Evolutionary conservation across 1,140 invertebrate species (phyloP), one percentile per base, ranked within the genome.

Genomic region (Notospermus geniculatus): DNA sequence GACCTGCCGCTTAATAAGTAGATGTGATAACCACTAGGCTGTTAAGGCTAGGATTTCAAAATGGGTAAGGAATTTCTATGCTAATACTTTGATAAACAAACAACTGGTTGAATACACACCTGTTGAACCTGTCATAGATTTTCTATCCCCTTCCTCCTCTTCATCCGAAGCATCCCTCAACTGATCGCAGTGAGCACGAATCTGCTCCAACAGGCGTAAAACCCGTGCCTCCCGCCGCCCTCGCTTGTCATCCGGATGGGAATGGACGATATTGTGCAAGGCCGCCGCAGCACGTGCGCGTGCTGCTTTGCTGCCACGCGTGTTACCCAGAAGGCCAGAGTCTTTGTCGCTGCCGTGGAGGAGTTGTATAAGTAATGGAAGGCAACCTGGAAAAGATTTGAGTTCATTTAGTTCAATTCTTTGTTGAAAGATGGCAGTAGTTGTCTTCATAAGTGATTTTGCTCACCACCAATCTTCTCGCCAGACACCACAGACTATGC

Each of bases 311-410:
- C 76, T 77, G 4, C 76, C 78, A 36, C 76, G 60, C 2, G 78
- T 80, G 67, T 79, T 78, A 58, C 77, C 73, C 29, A 77, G 70
- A 52, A 77, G 65, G 22, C 75, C 74, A 28, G 73, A 73, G 55
- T 80, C 80, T 59, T 78, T 77, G 41, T 82, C 80, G 58, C 72
- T 76, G 2, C 77, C 77, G 82, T 97, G 92, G 56, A 97, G 89
- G 69, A 97, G 83, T 80, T 96, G 93, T 22, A 97, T 90, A 59
- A 98, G 82, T 60, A 97, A 80, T 1, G 94, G 93, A 63, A 98
- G 87, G 81, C 93, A 97, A 27, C 92, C 91, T 80, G 65, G 15
- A 60, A 69, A n/a, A n/a, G n/a, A n/a, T n/a, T n/a, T n/a, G n/a
- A n/a, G n/a, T n/a, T n/a, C n/a, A n/a, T n/a, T n/a, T n/a, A n/a